These are phyloP conservation scores for Nomada goodeniana DNA, from an alignment of 2,888 invertebrate species.

Conservation along the genomic window DNA sequence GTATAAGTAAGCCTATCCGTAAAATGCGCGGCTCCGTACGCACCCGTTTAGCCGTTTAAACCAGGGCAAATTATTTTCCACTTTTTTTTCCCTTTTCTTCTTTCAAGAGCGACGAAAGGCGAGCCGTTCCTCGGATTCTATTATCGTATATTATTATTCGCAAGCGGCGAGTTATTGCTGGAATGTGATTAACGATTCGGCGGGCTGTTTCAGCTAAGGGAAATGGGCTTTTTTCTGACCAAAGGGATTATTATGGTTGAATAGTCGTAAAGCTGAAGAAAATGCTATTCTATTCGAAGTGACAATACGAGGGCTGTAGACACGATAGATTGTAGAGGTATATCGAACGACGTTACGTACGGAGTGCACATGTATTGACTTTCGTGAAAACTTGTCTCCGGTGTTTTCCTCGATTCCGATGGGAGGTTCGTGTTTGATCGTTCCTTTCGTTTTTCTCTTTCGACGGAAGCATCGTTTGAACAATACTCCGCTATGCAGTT, in stretches of 20 bases:
- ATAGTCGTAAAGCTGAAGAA: neutral
- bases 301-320: slow-evolving; percentile 16
- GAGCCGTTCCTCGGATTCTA: too few relatives aligned
- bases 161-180: too few relatives aligned
- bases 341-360: slow-evolving; percentile 14
- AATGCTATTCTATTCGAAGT: neutral
- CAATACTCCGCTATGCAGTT: neutral
- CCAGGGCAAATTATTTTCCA: neutral
- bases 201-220: neutral
- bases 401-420: slow-evolving; percentile 25
- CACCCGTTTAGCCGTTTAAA: neutral
- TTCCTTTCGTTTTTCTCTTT: neutral
- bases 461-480: neutral
- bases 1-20: slow-evolving; percentile 72
- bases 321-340: slow-evolving; percentile 11
- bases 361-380: slow-evolving; percentile 27
- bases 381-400: slow-evolving; percentile 3
- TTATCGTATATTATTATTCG: too few relatives aligned
- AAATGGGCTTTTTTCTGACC: neutral
- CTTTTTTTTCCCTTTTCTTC: neutral
- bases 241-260: neutral
- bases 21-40: neutral
- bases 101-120: neutral
- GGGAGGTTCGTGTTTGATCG: slow-evolving; percentile 6
- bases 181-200: too few relatives aligned